Conservation (phyloP, 2,113 vertebrate species). For the Nannospalax galili region DNA sequence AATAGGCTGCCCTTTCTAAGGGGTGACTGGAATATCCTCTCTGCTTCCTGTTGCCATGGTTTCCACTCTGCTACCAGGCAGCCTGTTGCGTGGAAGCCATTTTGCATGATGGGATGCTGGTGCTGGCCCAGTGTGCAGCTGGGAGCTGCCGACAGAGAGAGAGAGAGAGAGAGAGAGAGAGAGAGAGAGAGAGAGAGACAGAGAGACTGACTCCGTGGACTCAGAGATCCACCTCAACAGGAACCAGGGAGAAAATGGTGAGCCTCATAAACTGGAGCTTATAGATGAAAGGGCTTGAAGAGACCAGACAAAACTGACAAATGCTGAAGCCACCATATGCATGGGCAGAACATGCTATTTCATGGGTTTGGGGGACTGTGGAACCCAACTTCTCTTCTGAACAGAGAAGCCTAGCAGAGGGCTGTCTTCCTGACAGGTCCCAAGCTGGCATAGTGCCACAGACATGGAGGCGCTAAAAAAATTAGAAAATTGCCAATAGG, state of each 20-base stretch:
- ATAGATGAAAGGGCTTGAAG: background rate
- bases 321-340: background rate
- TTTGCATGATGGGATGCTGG: constrained; percentile 49
- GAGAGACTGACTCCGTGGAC: background rate
- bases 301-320: background rate
- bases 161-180: background rate
- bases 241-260: background rate
- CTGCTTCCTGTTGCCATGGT: constrained; percentile 81
- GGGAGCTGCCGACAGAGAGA: background rate
- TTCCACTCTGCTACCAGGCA: constrained; percentile 75
- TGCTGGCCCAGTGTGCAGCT: constrained; percentile 8
- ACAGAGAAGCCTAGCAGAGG: background rate
- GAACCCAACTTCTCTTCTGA: background rate
- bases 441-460: background rate
- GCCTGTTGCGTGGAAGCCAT: constrained; percentile 52
- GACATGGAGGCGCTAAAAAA: background rate
- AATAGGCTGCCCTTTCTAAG: constrained; percentile 73
- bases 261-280: background rate
- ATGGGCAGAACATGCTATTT: background rate
- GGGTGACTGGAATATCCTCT: constrained; percentile 65
- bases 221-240: background rate
- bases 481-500: background rate
- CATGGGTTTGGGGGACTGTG: background rate
- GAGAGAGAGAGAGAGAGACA: background rate
- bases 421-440: background rate